Base-by-base conservation (phyloP, 1,140 invertebrate species). In the Drosophila obscura region DNA sequence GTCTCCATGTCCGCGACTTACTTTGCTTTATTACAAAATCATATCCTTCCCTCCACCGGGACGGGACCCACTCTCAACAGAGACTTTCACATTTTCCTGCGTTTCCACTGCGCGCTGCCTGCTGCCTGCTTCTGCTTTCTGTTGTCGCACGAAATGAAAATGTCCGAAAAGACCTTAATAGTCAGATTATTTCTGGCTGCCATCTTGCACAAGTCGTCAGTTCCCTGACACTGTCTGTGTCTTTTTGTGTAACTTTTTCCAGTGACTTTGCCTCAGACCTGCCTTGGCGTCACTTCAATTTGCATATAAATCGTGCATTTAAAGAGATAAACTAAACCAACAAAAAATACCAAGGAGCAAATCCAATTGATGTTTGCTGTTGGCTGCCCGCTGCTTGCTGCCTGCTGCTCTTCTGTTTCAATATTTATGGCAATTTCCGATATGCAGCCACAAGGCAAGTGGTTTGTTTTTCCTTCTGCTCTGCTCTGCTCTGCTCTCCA, bases 21-120 rank as follows among this genome's bases (percentile, higher is more conserved):
- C 72, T 74, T 74, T 39, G 53, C 61, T 58, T 74, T 74, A 74
- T 74, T 74, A 63, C 72, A 65, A 74, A 74, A 74, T 74, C 60
- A 58, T 69, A 57, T 41, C 49, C 24, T 58, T 39, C n/a, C 31
- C 31, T 4, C 16, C 9, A 4, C 39, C 41, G 31, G 9, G 31
- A 11, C 31, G 3, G 31, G 31, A 35, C 13, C 15, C 4, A 9
- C 28, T 44, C 59, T 45, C 52, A 39, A 57, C 52, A 43, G 65
- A 60, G 68, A 71, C 51, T 71, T 41, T 31, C 57, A 39, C 62
- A 65, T 49, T 48, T 49, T 48, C 41, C 24, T 16, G 57, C 13
- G n/a, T 19, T 44, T 7, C 39, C 22, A 43, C 48, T 7, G 35
- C 22, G 7, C 28, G 0, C 28, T 31, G 28, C 3, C 7, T 62